Evolutionary conservation across 2,113 vertebrate species (phyloP), one percentile per base, ranked within the genome.

Genomic region (Macquaria ambigua): DNA sequence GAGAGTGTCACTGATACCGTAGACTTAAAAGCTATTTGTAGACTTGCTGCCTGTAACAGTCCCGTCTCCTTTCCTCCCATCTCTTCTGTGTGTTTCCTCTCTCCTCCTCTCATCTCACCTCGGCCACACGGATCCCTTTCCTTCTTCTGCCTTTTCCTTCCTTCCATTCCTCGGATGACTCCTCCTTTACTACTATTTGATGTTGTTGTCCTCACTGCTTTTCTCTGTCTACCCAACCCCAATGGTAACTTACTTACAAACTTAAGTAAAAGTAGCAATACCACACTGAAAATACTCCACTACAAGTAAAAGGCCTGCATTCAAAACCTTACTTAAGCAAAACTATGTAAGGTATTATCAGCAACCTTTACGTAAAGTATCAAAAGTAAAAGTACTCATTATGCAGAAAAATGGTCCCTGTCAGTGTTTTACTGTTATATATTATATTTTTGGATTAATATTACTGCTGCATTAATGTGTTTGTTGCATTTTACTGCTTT

Each of bases 21-120:
- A 75, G 71, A 93, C 85, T 79, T 77, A 23, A 56, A 77, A 71
- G 88, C 92, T 95, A 95, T 94, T 94, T 93, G 68, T 85, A 87
- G 92, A 90, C 83, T 28, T 73, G 82, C 84, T 85, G 83, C 74
- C 56, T 34, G 34, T 4, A 34, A 34, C 34, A 4, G 34, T 68
- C 34, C 14, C 20, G 31, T 34, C 41, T 41, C 34, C 43, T 64
- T 20, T 63, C 64, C 5, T 66, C 28, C 14, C 21, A 37, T 37
- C 46, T 39, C 14, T 5, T 48, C 46, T 34, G 18, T 28, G 41
- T 64, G 58, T 39, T 53, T 43, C 68, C 58, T 28, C 25, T n/a
- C 10, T 15, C 39, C 15, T 50, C 7, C 58, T 64, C 55, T 61
- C 53, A n/a, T 25, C 53, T 48, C n/a, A n/a, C 37, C 52, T 31